A percentile compares a stretch with the other conserved stretches of the same genome.
Evolutionary conservation across 1,140 invertebrate species (phyloP).

Genomic region (Heliconius himera): DNA sequence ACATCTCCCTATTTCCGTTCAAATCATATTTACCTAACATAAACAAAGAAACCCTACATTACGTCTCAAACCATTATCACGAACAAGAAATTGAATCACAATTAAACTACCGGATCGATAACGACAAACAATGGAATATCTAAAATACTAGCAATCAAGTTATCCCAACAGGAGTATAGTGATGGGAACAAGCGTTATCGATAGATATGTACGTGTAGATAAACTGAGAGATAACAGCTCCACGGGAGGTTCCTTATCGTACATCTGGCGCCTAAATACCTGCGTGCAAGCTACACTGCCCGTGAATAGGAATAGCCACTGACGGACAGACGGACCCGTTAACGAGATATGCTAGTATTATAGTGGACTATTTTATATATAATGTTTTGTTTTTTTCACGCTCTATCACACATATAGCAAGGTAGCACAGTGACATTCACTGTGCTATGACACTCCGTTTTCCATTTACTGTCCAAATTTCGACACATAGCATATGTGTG

Average conservation of each 20-base stretch:
- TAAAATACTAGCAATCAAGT: constrained; percentile 25
- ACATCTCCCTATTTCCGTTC: too few species aligned
- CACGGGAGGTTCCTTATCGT: constrained; percentile 57
- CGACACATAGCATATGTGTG: too few species aligned
- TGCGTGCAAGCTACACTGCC: constrained; percentile 51
- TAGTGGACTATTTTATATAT: constrained; percentile 19
- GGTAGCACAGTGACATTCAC: too few species aligned
- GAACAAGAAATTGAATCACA: neutral
- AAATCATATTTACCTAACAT: too few species aligned
- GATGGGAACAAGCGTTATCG: constrained; percentile 47
- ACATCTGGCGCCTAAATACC: constrained; percentile 77
- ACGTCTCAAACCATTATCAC: neutral
- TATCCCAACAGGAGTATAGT: constrained; percentile 38
- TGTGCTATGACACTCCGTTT: too few species aligned
- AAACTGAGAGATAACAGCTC: constrained; percentile 49
- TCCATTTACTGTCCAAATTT: too few species aligned
- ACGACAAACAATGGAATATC: constrained; percentile 20
- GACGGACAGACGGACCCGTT: constrained; percentile 46
- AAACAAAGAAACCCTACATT: neutral
- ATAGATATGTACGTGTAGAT: constrained; percentile 47
- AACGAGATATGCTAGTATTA: constrained; percentile 20
- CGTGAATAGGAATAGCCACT: constrained; percentile 47
- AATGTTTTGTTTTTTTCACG: too few species aligned
- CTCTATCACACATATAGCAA: neutral
- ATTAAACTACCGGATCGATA: constrained; percentile 6